These are phyloP conservation scores for Limonius californicus DNA, from an alignment of 1,140 invertebrate species.

Conservation along the genomic window DNA sequence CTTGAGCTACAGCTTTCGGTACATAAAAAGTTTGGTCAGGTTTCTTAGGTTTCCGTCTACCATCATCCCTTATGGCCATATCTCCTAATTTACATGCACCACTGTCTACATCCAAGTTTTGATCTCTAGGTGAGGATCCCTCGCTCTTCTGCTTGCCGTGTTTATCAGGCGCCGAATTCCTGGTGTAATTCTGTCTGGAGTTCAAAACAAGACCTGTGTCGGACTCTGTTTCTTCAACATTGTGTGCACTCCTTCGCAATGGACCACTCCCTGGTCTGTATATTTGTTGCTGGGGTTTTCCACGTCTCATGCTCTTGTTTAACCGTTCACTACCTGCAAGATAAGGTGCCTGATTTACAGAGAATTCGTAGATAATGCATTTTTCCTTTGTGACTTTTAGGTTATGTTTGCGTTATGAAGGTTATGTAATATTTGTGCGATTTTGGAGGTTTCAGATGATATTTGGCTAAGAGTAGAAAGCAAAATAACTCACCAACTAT, in stretches of 20 bases:
- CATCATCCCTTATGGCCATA: constrained; percentile 40
- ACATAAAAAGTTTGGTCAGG: constrained; percentile 56
- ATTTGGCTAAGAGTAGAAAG: too few species aligned
- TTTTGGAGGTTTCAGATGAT: too few species aligned
- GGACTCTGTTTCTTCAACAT: constrained; percentile 48
- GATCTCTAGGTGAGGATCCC: constrained; percentile 23
- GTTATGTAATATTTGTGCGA: too few species aligned
- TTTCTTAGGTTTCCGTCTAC: constrained; percentile 49
- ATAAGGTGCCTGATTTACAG: background rate
- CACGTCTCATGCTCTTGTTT: constrained; percentile 41
- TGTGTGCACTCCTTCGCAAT: constrained; percentile 52
- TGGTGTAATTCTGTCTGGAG: constrained; percentile 21
- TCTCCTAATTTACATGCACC: constrained; percentile 26
- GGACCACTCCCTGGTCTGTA: constrained; percentile 62
- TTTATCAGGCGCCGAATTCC: constrained; percentile 16
- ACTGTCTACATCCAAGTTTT: constrained; percentile 17
- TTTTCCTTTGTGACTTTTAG: background rate
- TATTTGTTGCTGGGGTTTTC: constrained; percentile 51
- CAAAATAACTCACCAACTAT: background rate
- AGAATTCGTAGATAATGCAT: background rate
- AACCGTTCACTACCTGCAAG: constrained; percentile 19
- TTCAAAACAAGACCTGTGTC: constrained; percentile 44
- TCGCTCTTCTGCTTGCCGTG: constrained; percentile 25
- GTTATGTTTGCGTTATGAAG: background rate
- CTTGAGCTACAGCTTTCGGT: constrained; percentile 53